Percentiles rank a stretch among this genome's conserved stretches.
Evolutionary conservation across 2,888 invertebrate genomes (phyloP).

Genomic region (Aleiodes leptofemur): DNA sequence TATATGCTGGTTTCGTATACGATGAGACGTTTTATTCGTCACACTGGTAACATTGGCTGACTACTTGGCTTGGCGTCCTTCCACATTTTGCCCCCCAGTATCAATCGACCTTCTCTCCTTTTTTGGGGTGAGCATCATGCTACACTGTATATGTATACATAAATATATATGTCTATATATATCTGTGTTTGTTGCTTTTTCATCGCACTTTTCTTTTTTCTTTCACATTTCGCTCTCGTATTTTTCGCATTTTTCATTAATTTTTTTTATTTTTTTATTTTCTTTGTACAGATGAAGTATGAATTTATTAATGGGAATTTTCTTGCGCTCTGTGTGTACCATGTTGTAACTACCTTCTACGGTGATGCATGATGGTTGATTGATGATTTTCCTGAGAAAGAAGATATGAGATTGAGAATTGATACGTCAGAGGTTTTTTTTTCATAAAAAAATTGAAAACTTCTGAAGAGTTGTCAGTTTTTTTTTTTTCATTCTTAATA

Average conservation of each 20-base stretch:
- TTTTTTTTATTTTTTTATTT: not conserved
- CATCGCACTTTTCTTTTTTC: not conserved
- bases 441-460: slow-evolving; percentile 5
- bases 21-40: slow-evolving; percentile 33
- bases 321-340: not conserved
- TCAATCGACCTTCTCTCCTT: slow-evolving; percentile 27
- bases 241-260: no score
- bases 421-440: slow-evolving; percentile 16
- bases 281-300: not conserved
- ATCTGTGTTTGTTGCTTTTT: slow-evolving; percentile 19
- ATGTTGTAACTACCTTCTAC: slow-evolving; percentile 23
- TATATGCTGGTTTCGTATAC: slow-evolving; percentile 36
- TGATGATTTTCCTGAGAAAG: slow-evolving; percentile 19
- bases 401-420: not conserved
- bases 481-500: slow-evolving; percentile 1
- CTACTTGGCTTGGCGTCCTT: slow-evolving; percentile 24
- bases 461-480: slow-evolving; percentile 13
- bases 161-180: no score
- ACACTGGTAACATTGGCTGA: slow-evolving; percentile 22
- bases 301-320: slow-evolving; percentile 31
- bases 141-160: no score
- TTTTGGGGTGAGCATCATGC: slow-evolving; percentile 12
- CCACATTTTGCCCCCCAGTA: slow-evolving; percentile 15
- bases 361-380: slow-evolving; percentile 3
- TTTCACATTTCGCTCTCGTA: not conserved